phyloP scores from a whole-genome alignment of 2,797 vertebrate species.

The Cyclura pinguis region DNA sequence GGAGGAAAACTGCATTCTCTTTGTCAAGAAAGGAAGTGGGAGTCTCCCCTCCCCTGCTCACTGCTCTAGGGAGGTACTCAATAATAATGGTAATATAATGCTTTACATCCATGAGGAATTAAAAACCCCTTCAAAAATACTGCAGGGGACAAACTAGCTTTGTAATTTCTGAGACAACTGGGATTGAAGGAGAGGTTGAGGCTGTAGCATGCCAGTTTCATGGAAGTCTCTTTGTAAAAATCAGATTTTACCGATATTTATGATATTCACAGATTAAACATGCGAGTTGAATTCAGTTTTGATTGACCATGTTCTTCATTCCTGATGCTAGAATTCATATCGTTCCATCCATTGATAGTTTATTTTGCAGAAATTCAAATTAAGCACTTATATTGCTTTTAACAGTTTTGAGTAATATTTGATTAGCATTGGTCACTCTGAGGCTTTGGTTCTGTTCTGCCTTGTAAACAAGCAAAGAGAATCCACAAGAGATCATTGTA shows the following conservation, averaged over 20 bases:
- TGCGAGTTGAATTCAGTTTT: conserved; percentile 24
- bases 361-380: conserved; percentile 58
- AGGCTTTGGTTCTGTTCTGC: not conserved
- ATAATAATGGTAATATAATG: conserved; percentile 59
- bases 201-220: accelerated
- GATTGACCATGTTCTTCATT: conserved; percentile 11
- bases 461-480: not conserved
- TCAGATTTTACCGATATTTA: not conserved
- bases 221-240: accelerated
- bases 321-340: conserved; percentile 50
- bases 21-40: conserved; percentile 59
- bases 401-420: conserved; percentile 50
- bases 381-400: conserved; percentile 36
- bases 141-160: conserved; percentile 45
- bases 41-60: conserved; percentile 36
- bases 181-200: conserved; percentile 34
- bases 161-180: conserved; percentile 46
- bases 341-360: conserved; percentile 48
- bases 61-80: conserved; percentile 59
- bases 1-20: conserved; percentile 67
- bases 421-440: not conserved
- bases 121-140: conserved; percentile 53
- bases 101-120: conserved; percentile 47
- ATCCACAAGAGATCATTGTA: not conserved
- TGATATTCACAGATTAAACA: not conserved